These are phyloP conservation scores for Piprites chloris DNA, from an alignment of 2,113 vertebrate genomes.

Conservation along the genomic window DNA sequence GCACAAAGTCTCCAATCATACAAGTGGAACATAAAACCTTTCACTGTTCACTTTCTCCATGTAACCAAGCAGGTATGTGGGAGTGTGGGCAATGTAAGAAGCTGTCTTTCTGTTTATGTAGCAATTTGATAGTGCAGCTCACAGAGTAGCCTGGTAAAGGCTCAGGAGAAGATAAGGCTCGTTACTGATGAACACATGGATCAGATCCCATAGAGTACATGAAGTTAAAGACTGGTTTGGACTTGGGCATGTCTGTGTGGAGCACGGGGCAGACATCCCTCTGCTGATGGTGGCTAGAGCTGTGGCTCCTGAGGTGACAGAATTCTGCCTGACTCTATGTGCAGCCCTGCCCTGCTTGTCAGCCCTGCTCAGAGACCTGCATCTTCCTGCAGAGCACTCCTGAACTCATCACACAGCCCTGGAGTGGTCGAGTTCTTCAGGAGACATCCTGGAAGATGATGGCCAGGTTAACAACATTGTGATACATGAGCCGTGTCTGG, in stretches of 20 bases:
- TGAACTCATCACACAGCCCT: neutral
- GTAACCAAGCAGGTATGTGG: constrained; percentile 7
- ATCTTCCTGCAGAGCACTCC: neutral
- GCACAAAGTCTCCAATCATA: constrained; percentile 60
- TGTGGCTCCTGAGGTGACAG: neutral
- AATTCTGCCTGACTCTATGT: accelerated
- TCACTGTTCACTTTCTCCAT: constrained; percentile 27
- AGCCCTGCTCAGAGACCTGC: neutral
- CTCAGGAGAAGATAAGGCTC: neutral
- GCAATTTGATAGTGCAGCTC: neutral
- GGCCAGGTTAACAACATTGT: too few relatives aligned
- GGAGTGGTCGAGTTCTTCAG: neutral
- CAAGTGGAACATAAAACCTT: constrained; percentile 45
- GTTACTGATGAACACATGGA: neutral
- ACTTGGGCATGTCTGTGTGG: neutral
- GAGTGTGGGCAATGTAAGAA: neutral
- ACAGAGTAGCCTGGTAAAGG: neutral
- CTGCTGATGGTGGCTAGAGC: neutral
- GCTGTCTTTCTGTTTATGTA: neutral
- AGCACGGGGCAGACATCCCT: neutral
- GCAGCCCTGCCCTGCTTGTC: neutral
- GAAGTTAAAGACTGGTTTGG: neutral
- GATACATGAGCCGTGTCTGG: neutral
- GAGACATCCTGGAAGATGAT: neutral
- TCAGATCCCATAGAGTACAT: neutral